Base-by-base conservation (phyloP, 1,140 invertebrate species). In the Rhopalosiphum maidis region DNA sequence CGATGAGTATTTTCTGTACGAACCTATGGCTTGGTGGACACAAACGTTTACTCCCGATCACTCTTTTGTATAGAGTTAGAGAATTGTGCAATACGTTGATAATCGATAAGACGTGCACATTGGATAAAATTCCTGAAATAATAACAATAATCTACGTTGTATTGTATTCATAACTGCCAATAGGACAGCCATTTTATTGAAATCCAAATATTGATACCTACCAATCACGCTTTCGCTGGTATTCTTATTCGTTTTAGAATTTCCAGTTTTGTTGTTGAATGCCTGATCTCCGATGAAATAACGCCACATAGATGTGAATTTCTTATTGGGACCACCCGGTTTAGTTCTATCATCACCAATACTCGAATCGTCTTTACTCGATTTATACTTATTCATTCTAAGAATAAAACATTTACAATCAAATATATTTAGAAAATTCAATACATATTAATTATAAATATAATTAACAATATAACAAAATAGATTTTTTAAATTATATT, bases 31-130 rank as follows among this genome's bases (percentile, higher is more conserved):
- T 95, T 51, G 96, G 96, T 82, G 96, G 96, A 94, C 96, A 97
- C 94, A 96, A 96, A 94, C 96, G 96, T 93, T 96, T 95, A 85
- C 96, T 96, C 41, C 96, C 97, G 15, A 96, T 96, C n/a, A 96
- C 96, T 93, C 97, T 94, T 94, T 97, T 97, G 94, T 97, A 96
- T 95, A 97, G 96, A 9, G 97, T 97, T 82, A 97, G 96, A 35
- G 96, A 96, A 94, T 97, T 97, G 94, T 97, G 97, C 43, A 97
- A 95, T 68, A 96, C 96, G 94, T 96, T 96, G 51, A 97, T 95
- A 37, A 97, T 95, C 15, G 96, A 95, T 91, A 95, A 95, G 1
- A 96, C 96, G 91, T 96, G 95, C 30, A 95, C 95, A 77, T 95
- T 95, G 7, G 95, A 95, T 55, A 96, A 94, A 25, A 96, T 95